Evolutionary conservation across 2,888 invertebrate genomes (phyloP), one percentile per base, ranked within the genome.

Genomic region (Calliphora vomitoria): DNA sequence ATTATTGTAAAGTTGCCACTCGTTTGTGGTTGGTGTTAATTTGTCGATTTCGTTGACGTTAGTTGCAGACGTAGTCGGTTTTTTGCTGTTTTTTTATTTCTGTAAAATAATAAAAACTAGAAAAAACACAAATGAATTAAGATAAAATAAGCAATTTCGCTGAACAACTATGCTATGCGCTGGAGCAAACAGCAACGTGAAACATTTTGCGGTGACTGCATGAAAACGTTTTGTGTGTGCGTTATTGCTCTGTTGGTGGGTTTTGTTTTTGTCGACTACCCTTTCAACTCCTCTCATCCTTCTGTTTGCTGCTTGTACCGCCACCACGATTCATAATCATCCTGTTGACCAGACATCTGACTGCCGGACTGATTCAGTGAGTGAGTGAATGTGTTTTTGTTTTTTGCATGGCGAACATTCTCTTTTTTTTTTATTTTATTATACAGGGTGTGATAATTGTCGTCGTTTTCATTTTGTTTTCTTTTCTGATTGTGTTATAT

Each of bases 381-480:
- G 15, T 31, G 35, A 60, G 15, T 60, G 31, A 20, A 31, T 60
- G 8, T 20, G 15, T 35, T 50, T 68, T 35, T 35, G 35, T 35
- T 35, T 35, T 35, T 53, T 4, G 35, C 35, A 35, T 25, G 25
- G 18, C 44, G 31, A 25, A 69, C 69, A 80, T 80, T 69, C 58
- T 68, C 41, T 44, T 62, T 44, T 68, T n/a, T n/a, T 64, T 64
- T 47, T 35, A 44, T 50, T 55, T 66, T 55, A 11, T 13, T 44
- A 50, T 76, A 82, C 81, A 82, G 81, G 81, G 81, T 81, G 81
- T 81, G 72, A 62, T 72, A 62, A 53, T 72, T 71, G 81, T 38
- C 62, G 35, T 69, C 62, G 38, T 72, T 81, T 72, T 53, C 20
- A n/a, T 72, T 81, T 60, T 47, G 20, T 44, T 38, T 64, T 18